A percentile compares a stretch with the other conserved stretches of the same genome.
These are phyloP conservation scores for Emydoidea blandingii DNA, from an alignment of 2,797 vertebrate species.

Conservation along the genomic window DNA sequence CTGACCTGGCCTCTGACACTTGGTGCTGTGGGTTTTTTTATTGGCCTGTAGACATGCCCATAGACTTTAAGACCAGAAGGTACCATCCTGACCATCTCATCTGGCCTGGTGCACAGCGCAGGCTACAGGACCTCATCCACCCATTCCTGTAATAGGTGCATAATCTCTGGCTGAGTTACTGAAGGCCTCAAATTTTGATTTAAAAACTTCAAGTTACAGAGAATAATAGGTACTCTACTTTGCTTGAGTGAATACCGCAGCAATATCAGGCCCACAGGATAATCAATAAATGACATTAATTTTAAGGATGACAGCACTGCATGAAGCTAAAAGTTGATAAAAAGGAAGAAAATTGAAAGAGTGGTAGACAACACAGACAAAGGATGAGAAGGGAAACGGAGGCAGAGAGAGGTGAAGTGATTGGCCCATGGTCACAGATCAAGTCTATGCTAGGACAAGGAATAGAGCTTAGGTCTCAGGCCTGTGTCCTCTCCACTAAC, in stretches of 20 bases:
- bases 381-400: neutral
- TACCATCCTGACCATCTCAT: too few relatives aligned
- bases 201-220: neutral
- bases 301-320: neutral
- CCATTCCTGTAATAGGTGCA: too few relatives aligned
- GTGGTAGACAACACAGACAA: neutral
- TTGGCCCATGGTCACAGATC: slow-evolving; percentile 14
- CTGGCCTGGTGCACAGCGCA: too few relatives aligned
- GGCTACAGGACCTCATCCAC: too few relatives aligned
- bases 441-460: slow-evolving; percentile 8
- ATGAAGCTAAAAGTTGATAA: slow-evolving; percentile 13
- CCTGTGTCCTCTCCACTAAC: slow-evolving; percentile 18
- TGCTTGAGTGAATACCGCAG: neutral
- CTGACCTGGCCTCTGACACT: too few relatives aligned
- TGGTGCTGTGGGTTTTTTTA: too few relatives aligned
- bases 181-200: too few relatives aligned
- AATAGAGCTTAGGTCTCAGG: slow-evolving; percentile 20
- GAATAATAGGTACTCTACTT: neutral
- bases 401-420: neutral
- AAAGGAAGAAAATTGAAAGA: slow-evolving; percentile 15
- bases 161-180: too few relatives aligned
- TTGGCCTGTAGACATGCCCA: too few relatives aligned
- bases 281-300: neutral
- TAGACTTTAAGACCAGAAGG: too few relatives aligned
- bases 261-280: neutral